Evolutionary conservation across 2,888 invertebrate genomes (phyloP).

Genomic region (Diadromus collaris): DNA sequence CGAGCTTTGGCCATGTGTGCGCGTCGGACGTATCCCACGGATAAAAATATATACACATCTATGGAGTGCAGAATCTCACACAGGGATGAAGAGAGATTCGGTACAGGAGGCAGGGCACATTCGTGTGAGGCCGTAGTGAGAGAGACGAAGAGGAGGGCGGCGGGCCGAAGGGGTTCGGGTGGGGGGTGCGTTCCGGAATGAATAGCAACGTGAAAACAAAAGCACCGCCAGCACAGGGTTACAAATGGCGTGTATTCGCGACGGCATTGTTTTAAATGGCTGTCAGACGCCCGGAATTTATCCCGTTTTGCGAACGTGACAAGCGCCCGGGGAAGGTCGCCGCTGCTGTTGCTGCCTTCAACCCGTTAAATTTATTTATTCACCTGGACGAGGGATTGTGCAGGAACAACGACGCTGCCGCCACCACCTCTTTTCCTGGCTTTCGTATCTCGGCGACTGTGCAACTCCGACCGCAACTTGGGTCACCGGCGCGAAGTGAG

Average conservation of each 20-base stretch:
- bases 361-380: conserved; percentile 78
- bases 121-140: conserved; percentile 1
- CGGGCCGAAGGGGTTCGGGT: conserved; percentile 1
- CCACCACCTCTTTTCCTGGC: not conserved
- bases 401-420: conserved; percentile 5
- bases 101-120: conserved; percentile 2
- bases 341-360: conserved; percentile 12
- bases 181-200: conserved; percentile 70
- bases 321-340: conserved; percentile 67
- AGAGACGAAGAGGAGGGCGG: conserved; percentile 40
- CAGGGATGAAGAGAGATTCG: conserved; percentile 28
- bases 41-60: conserved; percentile 20
- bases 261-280: conserved; percentile 80
- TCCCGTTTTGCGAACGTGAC: conserved; percentile 79
- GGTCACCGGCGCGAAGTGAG: not conserved
- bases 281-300: conserved; percentile 79
- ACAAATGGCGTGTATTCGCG: conserved; percentile 79
- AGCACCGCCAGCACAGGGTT: conserved; percentile 73
- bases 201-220: conserved; percentile 79
- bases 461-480: conserved; percentile 8
- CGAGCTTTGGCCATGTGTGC: conserved; percentile 41
- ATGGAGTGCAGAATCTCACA: conserved; percentile 25
- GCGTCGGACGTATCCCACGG: conserved; percentile 19
- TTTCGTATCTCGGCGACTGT: conserved; percentile 3
- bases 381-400: conserved; percentile 66